Evolutionary conservation across 2,113 vertebrate genomes (phyloP), one percentile per base, ranked within the genome.

Genomic region (Paraplagusia blochii): DNA sequence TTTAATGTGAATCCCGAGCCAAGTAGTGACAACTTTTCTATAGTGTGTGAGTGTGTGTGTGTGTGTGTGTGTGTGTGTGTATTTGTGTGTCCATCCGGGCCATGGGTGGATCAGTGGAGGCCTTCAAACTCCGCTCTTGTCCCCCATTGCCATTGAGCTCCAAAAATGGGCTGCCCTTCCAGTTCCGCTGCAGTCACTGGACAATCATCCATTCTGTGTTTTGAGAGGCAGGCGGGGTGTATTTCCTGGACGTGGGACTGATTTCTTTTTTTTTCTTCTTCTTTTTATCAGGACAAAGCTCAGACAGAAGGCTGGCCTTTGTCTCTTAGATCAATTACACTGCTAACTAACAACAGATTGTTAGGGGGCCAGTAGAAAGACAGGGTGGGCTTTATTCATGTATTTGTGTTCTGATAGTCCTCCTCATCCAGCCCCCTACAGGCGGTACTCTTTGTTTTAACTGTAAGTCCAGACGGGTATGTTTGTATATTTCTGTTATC

Each of bases 261-360:
- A 84, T 81, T 87, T 89, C 17, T 85, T 29, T 29, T 29, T 4
- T 29, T 29, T 29, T 4, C 6, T 29, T 29, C 2, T 29, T 29
- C 6, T 29, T 29, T 29, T 6, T 29, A 29, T 84, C 86, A 88
- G 84, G 88, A 87, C 74, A 44, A 1, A 38, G 80, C 85, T 88
- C 88, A 90, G 81, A 77, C 71, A 87, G 85, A 88, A 89, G 88
- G 86, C 82, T 81, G 85, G 78, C 77, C 82, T 90, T 88, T 88
- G 88, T 91, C 81, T 77, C 73, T 54, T 57, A 61, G 58, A 74
- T 86, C 77, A 90, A 90, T 88, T 76, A 87, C 78, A 63, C 71
- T 82, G 81, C 87, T 86, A 81, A 82, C 63, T 80, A 66, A 81
- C 80, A 81, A 63, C 42, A 44, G 52, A 68, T 74, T 44, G 34